Evolutionary conservation across 2,888 invertebrate species (phyloP).

Genomic region (Onchidella celtica): DNA sequence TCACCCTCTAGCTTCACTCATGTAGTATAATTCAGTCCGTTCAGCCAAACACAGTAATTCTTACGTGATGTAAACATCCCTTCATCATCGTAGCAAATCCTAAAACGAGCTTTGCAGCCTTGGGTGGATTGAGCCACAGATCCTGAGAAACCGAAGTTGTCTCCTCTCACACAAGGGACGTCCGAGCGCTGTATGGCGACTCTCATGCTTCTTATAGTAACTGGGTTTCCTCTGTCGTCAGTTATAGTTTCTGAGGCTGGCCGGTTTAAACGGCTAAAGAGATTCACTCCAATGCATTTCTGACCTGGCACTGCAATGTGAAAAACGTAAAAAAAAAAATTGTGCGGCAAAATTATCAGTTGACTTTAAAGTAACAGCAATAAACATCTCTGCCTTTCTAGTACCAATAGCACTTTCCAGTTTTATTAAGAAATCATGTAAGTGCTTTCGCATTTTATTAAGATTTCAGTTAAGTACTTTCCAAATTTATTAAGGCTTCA

Average conservation of each 20-base stretch:
- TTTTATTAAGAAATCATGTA: too few species aligned
- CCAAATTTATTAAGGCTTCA: too few species aligned
- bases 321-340: too few species aligned
- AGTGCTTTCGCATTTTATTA: too few species aligned
- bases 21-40: neutral
- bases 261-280: neutral
- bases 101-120: neutral
- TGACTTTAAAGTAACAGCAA: too few species aligned
- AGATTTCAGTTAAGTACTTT: too few species aligned
- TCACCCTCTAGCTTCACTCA: neutral
- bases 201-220: neutral
- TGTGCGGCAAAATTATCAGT: too few species aligned
- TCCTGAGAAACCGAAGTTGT: neutral
- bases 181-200: neutral
- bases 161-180: neutral
- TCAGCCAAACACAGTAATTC: too few species aligned
- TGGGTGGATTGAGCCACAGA: neutral
- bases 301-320: neutral
- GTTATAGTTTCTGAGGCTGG: neutral
- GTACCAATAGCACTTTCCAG: too few species aligned
- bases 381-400: too few species aligned
- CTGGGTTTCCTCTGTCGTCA: neutral
- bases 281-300: neutral
- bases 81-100: neutral
- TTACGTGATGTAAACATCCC: neutral